phyloP scores from a whole-genome alignment of 2,888 invertebrate genomes.

The Holacanthella duospinosa region DNA sequence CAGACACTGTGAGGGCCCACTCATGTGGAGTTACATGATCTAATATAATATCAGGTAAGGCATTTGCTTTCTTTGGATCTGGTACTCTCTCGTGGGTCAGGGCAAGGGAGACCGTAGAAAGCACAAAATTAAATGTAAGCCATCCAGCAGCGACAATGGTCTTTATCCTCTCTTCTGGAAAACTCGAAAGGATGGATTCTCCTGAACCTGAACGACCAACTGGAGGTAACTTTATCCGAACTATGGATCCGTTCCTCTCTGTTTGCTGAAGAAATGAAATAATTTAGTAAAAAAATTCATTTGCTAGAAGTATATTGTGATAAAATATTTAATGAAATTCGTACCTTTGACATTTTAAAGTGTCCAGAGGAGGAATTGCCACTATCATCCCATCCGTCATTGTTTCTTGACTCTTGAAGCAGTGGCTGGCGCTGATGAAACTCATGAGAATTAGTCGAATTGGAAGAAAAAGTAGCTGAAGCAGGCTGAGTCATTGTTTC shows the following conservation, averaged over 20 bases:
- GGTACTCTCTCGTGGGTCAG: slow-evolving; percentile 80
- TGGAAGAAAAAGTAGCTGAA: not conserved
- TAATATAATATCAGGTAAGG: slow-evolving; percentile 72
- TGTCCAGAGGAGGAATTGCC: slow-evolving; percentile 11
- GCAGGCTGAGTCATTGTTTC: not conserved
- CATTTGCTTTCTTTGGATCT: slow-evolving; percentile 58
- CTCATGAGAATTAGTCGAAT: slow-evolving; percentile 7
- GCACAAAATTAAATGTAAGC: slow-evolving; percentile 52
- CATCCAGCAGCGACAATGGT: slow-evolving; percentile 54
- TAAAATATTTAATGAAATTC: no score
- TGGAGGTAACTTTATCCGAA: slow-evolving; percentile 56
- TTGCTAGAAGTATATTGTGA: no score
- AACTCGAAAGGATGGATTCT: slow-evolving; percentile 48
- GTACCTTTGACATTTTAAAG: slow-evolving; percentile 11
- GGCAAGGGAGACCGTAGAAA: slow-evolving; percentile 62
- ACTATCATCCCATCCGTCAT: slow-evolving; percentile 27
- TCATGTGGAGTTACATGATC: slow-evolving; percentile 58
- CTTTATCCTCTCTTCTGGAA: slow-evolving; percentile 76
- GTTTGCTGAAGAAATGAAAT: slow-evolving; percentile 27
- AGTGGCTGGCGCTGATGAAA: slow-evolving; percentile 37
- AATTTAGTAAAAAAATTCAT: no score
- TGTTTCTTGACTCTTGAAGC: slow-evolving; percentile 32
- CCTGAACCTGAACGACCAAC: slow-evolving; percentile 47
- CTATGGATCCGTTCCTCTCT: slow-evolving; percentile 40
- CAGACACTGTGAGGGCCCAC: slow-evolving; percentile 73